phyloP scores from a whole-genome alignment of 2,888 invertebrate genomes.

The Chymomyza amoena region DNA sequence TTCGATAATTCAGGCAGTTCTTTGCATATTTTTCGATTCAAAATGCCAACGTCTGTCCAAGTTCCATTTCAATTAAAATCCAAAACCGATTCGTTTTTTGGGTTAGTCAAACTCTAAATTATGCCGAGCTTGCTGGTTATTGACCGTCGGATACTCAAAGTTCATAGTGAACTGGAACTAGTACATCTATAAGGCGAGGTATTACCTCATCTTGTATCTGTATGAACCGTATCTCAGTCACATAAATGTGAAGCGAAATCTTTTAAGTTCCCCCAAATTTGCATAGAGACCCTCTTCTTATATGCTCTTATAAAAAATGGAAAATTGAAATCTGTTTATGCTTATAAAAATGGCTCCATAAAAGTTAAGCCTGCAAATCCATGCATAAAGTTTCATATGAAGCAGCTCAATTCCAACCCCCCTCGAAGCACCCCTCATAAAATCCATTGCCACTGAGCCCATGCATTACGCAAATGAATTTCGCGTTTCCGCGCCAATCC shows the following conservation, averaged over 20 bases:
- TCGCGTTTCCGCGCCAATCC: conserved; percentile 27
- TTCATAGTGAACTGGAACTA: background rate
- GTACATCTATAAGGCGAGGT: too few relatives aligned
- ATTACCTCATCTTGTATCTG: conserved; percentile 39
- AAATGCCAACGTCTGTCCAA: conserved; percentile 57
- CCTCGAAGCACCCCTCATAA: background rate
- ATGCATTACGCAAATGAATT: conserved; percentile 71
- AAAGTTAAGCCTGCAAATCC: conserved; percentile 42
- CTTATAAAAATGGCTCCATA: conserved; percentile 42
- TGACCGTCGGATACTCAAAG: background rate
- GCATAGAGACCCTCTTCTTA: background rate
- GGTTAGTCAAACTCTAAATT: conserved; percentile 39
- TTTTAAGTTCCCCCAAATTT: conserved; percentile 27
- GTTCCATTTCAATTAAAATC: conserved; percentile 69
- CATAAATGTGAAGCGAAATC: conserved; percentile 44
- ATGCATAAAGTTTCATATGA: conserved; percentile 59
- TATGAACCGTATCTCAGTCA: conserved; percentile 52
- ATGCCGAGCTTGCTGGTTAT: conserved; percentile 7
- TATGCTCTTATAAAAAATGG: background rate
- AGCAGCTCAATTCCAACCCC: conserved; percentile 27
- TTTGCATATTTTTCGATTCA: conserved; percentile 34
- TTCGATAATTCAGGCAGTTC: background rate
- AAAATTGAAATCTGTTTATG: conserved; percentile 40
- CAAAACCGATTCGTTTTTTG: conserved; percentile 42
- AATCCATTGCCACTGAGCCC: conserved; percentile 16